Conservation (phyloP, 35 echinoderm and acorn worm species). For the Diadema setosum region DNA sequence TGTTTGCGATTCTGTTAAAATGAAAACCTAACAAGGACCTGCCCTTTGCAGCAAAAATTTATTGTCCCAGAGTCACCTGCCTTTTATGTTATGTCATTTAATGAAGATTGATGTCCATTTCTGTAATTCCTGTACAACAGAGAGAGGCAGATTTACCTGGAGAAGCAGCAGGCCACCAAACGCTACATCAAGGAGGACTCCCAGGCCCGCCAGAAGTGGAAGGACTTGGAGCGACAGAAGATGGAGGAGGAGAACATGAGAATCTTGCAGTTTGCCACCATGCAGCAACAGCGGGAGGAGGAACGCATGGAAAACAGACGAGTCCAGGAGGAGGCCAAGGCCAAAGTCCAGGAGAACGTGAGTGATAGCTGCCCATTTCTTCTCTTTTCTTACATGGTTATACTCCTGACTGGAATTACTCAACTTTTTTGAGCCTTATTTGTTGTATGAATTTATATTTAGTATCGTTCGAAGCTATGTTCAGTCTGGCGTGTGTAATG, state of each 20-base stretch:
- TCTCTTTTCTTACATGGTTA: too few species aligned
- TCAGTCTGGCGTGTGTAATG: too few species aligned
- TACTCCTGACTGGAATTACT: too few species aligned
- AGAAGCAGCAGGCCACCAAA: constrained; percentile 90
- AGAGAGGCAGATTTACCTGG: constrained; percentile 62
- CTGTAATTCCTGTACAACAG: constrained; percentile 51
- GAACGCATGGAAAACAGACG: constrained; percentile 85
- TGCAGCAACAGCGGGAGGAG: constrained; percentile 86
- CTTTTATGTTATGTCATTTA: background rate
- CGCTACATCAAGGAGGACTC: constrained; percentile 84
- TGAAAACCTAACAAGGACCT: too few species aligned
- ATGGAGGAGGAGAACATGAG: constrained; percentile 84
- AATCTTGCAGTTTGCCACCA: constrained; percentile 84
- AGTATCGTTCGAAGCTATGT: too few species aligned
- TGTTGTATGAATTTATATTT: too few species aligned
- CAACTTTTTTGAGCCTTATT: too few species aligned
- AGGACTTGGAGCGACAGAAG: constrained; percentile 60
- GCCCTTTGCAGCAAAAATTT: too few species aligned
- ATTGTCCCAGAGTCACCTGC: too few species aligned
- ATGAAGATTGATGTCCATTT: background rate
- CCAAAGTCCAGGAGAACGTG: constrained; percentile 77
- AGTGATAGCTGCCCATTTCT: too few species aligned
- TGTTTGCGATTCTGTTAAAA: too few species aligned
- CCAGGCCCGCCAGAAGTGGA: constrained; percentile 77
- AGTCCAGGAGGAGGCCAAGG: constrained; percentile 71